Evolutionary conservation across 2,113 vertebrate genomes (phyloP), one percentile per base, ranked within the genome.

Genomic region (Apistogramma diplotaenia): DNA sequence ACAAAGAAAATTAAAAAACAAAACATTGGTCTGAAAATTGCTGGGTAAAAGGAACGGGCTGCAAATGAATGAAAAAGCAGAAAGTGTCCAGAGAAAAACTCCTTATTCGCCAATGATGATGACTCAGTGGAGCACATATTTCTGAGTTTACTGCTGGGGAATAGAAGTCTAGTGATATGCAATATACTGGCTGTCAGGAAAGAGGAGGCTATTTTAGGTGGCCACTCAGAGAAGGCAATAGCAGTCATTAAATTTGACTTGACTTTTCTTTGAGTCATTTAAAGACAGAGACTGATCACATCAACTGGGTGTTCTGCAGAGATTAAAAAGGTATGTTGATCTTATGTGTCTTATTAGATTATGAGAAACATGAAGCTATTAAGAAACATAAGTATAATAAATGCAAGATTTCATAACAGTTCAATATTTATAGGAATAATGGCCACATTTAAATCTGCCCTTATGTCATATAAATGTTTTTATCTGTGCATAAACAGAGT

Each of bases 141-240:
- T 37, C 74, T 46, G 29, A 29, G 43, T 55, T n/a, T 8, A 15
- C 13, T 59, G 35, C 33, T 33, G 61, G 74, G 57, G 23, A 74
- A 54, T 46, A 61, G 15, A 77, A 55, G 82, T 88, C 77, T 60
- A 79, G 83, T 78, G 72, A 85, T 86, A 73, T 59, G 83, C 35
- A 84, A 59, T 82, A 78, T 33, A 76, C 60, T 77, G 74, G 78
- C 77, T 82, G 87, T 82, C 81, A 87, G 59, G 51, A 82, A 62
- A 71, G n/a, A 82, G 67, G 74, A 77, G 55, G 89, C 90, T 94
- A 94, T 94, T 94, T 95, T 90, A 87, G 92, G 89, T 87, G 88
- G 49, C 89, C 91, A 93, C 86, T 94, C 92, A 91, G 71, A 90
- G 83, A 77, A 91, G 87, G 60, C 79, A 85, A 82, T n/a, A 85